Percentiles rank a stretch among this genome's conserved stretches.
Conservation (phyloP, 2,888 invertebrate genomes). For the Melangyna quadrimaculata region DNA sequence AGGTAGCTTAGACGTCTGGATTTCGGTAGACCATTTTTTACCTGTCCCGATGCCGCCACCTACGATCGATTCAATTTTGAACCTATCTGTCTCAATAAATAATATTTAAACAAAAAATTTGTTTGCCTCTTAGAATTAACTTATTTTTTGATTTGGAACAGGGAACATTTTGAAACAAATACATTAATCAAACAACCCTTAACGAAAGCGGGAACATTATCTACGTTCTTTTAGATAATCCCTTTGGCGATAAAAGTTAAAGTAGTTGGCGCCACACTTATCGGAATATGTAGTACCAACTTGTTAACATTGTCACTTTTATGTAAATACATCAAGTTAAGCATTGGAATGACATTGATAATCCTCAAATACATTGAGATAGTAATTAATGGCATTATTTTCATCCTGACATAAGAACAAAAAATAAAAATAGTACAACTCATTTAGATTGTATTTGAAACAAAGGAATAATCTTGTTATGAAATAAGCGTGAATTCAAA, state of each 20-base stretch:
- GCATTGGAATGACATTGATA: not conserved
- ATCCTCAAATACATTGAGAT: not conserved
- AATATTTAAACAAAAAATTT: not conserved
- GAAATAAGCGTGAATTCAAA: too few species aligned
- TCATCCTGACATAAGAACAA: too few species aligned
- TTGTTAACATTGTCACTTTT: not conserved
- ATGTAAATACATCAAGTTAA: not conserved
- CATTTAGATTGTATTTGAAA: too few species aligned
- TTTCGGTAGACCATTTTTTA: not conserved
- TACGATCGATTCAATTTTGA: not conserved
- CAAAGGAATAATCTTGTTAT: too few species aligned
- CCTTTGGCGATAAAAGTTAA: not conserved
- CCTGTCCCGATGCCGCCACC: too few species aligned
- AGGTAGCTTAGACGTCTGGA: not conserved
- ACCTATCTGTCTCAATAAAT: not conserved
- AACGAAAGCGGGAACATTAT: not conserved
- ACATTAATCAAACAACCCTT: not conserved
- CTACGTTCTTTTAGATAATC: not conserved
- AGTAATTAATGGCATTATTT: not conserved
- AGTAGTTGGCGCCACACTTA: not conserved
- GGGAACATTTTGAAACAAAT: not conserved
- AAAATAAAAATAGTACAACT: too few species aligned
- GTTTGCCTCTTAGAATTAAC: not conserved
- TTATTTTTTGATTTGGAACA: not conserved
- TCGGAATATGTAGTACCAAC: not conserved